phyloP scores from a whole-genome alignment of 2,113 vertebrate species.

The Hyaena hyaena region DNA sequence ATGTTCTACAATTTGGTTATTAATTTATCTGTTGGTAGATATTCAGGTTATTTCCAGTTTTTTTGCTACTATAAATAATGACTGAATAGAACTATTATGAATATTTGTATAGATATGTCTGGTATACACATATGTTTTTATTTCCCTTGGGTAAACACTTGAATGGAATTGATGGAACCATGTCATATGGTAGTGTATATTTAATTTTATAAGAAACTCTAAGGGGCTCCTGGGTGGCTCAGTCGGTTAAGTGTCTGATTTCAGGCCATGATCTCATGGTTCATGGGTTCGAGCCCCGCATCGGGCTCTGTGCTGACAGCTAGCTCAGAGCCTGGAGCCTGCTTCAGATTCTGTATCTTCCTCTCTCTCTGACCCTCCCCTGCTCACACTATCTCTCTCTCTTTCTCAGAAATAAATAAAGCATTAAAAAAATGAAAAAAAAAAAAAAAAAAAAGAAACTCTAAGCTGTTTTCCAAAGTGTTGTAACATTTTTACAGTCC shows the following conservation, averaged over 20 bases:
- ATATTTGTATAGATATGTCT: neutral
- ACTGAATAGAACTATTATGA: neutral
- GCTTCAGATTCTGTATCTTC: too few species aligned
- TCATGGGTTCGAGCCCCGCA: too few species aligned
- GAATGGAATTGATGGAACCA: neutral
- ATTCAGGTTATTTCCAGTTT: neutral
- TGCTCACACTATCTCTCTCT: too few species aligned
- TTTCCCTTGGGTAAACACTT: neutral
- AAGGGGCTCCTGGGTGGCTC: neutral
- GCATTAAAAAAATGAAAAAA: too few species aligned
- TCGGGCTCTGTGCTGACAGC: too few species aligned
- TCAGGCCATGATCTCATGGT: too few species aligned
- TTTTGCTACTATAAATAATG: neutral
- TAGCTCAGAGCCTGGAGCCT: too few species aligned
- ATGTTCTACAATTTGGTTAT: neutral
- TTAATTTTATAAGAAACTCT: neutral
- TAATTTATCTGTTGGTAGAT: neutral
- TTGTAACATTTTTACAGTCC: neutral
- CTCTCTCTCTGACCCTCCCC: too few species aligned
- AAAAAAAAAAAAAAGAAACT: neutral
- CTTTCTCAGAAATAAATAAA: too few species aligned
- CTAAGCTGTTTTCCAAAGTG: neutral
- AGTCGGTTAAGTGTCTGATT: too few species aligned
- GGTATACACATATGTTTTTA: neutral
- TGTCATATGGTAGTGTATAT: neutral